Evolutionary conservation across 2,797 vertebrate genomes (phyloP), one percentile per base, ranked within the genome.

Genomic region (Heteromormyrus szaboi): DNA sequence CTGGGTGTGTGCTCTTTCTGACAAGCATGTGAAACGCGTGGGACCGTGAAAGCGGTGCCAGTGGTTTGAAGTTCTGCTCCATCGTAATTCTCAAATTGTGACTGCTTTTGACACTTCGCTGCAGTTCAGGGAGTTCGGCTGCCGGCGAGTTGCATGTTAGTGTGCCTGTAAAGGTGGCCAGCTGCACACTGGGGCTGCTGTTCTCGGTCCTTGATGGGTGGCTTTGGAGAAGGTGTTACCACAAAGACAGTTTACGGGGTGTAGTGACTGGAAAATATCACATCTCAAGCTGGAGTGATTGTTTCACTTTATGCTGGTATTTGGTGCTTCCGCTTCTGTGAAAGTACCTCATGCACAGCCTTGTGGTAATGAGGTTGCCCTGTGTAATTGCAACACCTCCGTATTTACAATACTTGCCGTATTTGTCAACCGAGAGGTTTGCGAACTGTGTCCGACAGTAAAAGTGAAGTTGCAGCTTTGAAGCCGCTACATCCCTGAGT

Each of bases 61-160:
- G 46, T 90, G 62, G 91, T 94, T 94, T 96, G 93, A 95, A 94
- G 94, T 92, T 88, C 89, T 92, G 92, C 93, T 94, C 93, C 89
- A 91, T 83, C 89, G 91, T 94, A 95, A 95, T 96, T 94, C 92
- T 92, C 92, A 94, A 91, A 95, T 95, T 95, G 94, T 94, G 93
- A 95, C 94, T 92, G 68, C 90, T 85, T 89, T 89, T 86, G 11
- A 89, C n/a, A 91, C 87, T 92, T 90, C 91, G n/a, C 46, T 92
- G 93, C 93, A 92, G 90, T 89, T 3, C 19, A 48, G 76, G 22
- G 83, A 51, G 33, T 87, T 84, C 25, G 12, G 19, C 46, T 17
- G 50, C 29, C 62, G 1, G 14, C 0, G 7, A 14, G 50, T 51
- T 56, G 50, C 12, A 1, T 86, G 1, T 84, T 0, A 17, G 41